Conservation (phyloP, 2,888 invertebrate genomes). For the Trissoscelio sp. region DNA sequence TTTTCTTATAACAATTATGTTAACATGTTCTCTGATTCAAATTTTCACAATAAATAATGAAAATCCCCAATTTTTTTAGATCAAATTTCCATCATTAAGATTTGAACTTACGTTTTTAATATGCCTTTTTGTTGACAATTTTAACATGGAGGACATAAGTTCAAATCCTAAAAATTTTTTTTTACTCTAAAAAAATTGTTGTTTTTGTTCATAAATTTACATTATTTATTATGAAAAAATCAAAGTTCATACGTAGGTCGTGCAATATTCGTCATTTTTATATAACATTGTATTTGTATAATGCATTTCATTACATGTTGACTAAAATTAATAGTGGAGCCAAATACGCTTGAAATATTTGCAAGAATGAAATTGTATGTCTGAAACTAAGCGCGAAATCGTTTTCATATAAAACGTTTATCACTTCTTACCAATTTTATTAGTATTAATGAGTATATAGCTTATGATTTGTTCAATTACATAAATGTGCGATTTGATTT, state of each 20-base stretch:
- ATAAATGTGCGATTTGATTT: constrained; percentile 13
- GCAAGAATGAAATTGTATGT: constrained; percentile 38
- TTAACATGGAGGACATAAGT: no score
- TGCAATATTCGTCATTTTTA: constrained; percentile 63
- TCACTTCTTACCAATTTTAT: constrained; percentile 15
- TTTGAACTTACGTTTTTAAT: no score
- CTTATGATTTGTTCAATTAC: not conserved
- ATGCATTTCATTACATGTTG: constrained; percentile 44
- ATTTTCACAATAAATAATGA: no score
- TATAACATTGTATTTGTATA: constrained; percentile 36
- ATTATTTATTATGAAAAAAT: not conserved
- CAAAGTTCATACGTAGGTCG: constrained; percentile 59
- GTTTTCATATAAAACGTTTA: constrained; percentile 13
- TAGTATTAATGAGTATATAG: not conserved
- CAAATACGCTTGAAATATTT: constrained; percentile 65
- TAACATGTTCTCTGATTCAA: constrained; percentile 51
- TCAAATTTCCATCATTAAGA: no score
- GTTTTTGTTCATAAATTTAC: no score
- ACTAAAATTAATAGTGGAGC: constrained; percentile 51
- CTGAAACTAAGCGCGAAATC: constrained; percentile 5
- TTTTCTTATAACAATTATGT: constrained; percentile 77
- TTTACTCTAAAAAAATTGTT: no score
- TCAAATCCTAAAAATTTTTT: no score
- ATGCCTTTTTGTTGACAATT: no score
- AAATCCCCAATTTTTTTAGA: no score